phyloP scores from a whole-genome alignment of 1,140 invertebrate genomes.

The Cherax destructor region DNA sequence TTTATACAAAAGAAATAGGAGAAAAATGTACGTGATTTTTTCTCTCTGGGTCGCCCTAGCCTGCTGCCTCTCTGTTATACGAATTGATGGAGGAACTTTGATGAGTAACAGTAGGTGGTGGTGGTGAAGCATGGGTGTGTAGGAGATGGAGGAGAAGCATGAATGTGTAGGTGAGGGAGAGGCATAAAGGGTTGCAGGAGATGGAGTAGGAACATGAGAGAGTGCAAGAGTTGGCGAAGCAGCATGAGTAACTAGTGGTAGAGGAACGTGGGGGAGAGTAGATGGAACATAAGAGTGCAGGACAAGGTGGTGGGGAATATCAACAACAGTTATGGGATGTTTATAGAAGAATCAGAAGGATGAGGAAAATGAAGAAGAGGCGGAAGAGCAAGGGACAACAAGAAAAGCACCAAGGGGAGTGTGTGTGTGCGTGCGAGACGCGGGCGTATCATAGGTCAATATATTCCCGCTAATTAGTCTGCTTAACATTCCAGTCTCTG shows the following conservation, averaged over 20 bases:
- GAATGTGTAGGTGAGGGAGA: neutral
- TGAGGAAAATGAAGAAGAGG: neutral
- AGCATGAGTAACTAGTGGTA: too few species aligned
- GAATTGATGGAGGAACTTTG: too few species aligned
- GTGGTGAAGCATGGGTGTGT: too few species aligned
- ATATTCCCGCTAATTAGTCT: conserved; percentile 11
- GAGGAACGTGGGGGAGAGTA: neutral
- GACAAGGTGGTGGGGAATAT: neutral
- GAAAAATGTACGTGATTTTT: too few species aligned
- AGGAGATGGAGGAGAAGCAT: neutral
- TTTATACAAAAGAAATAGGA: too few species aligned
- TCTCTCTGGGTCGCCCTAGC: too few species aligned
- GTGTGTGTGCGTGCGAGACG: too few species aligned
- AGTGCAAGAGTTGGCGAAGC: neutral
- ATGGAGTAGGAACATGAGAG: neutral
- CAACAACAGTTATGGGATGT: neutral
- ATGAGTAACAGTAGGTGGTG: too few species aligned
- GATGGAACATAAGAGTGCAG: neutral
- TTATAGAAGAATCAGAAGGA: neutral
- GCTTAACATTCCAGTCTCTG: neutral
- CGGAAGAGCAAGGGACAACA: neutral
- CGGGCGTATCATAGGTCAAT: neutral
- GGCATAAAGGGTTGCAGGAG: neutral
- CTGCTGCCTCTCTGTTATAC: too few species aligned
- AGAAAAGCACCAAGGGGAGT: too few species aligned